phyloP scores from a whole-genome alignment of 2,797 vertebrate genomes.

The Helarctos malayanus region DNA sequence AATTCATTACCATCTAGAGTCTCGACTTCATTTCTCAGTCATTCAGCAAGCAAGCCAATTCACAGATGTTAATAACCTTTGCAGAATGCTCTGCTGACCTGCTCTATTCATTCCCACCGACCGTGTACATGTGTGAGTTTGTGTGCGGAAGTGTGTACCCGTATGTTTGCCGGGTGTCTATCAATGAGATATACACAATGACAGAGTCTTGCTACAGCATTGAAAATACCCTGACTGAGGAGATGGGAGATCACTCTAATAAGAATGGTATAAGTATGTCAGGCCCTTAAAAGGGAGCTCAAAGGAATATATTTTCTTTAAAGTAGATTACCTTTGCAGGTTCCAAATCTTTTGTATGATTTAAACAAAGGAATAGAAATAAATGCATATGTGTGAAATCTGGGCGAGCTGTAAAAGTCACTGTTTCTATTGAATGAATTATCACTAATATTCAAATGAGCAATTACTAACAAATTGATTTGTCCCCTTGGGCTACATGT shows the following conservation, averaged over 20 bases:
- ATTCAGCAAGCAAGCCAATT: slow-evolving; percentile 40
- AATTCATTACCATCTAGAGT: slow-evolving; percentile 12
- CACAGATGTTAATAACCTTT: not conserved
- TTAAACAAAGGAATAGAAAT: slow-evolving; percentile 44
- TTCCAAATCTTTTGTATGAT: slow-evolving; percentile 24
- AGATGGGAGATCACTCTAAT: not conserved
- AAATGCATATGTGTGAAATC: slow-evolving; percentile 30
- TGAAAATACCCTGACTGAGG: slow-evolving; percentile 11
- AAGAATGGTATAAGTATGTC: not conserved
- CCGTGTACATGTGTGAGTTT: not conserved
- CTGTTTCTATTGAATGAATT: slow-evolving; percentile 55
- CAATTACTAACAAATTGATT: slow-evolving; percentile 61
- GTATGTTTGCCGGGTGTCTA: not conserved
- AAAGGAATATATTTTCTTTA: slow-evolving; percentile 45
- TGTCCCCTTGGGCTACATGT: slow-evolving; percentile 43
- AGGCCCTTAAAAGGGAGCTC: not conserved
- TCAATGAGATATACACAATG: not conserved
- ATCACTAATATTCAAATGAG: slow-evolving; percentile 77
- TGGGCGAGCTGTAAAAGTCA: slow-evolving; percentile 21
- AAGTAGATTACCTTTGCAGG: not conserved
- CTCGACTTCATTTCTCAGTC: slow-evolving; percentile 62
- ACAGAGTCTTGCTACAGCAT: not conserved
- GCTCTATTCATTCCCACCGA: not conserved
- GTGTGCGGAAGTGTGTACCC: not conserved
- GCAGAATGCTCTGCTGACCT: not conserved